phyloP scores from a whole-genome alignment of 2,113 vertebrate genomes.

The Benitochromis conjunctus region DNA sequence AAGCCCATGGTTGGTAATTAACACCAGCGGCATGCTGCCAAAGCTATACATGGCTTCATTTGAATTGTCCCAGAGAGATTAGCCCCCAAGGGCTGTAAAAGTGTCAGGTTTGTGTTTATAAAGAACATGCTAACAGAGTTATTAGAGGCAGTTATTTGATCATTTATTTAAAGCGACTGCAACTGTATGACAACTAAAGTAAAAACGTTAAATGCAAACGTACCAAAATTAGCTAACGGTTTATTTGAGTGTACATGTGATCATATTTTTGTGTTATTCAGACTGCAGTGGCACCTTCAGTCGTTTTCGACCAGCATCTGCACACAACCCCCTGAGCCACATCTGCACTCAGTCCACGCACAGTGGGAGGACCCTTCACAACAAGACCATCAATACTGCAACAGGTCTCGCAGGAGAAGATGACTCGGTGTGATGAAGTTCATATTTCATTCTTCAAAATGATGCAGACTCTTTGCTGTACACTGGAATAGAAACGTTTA shows the following conservation, averaged over 20 bases:
- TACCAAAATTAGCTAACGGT: neutral
- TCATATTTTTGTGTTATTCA: neutral
- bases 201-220: neutral
- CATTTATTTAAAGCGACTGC: neutral
- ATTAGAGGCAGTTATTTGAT: neutral
- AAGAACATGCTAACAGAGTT: no score
- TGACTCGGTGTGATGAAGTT: neutral
- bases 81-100: no score
- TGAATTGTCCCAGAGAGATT: no score
- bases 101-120: no score
- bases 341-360: neutral
- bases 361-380: neutral
- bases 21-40: no score
- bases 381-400: neutral
- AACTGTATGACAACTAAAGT: neutral
- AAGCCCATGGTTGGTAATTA: no score
- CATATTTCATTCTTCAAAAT: neutral
- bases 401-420: fast-evolving
- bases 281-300: neutral
- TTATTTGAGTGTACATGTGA: neutral
- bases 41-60: no score
- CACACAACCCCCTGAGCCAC: neutral
- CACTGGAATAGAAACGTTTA: neutral
- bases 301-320: neutral
- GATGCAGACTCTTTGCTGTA: neutral